Conservation (phyloP, 1,140 invertebrate species). For the Solenopsis invicta region DNA sequence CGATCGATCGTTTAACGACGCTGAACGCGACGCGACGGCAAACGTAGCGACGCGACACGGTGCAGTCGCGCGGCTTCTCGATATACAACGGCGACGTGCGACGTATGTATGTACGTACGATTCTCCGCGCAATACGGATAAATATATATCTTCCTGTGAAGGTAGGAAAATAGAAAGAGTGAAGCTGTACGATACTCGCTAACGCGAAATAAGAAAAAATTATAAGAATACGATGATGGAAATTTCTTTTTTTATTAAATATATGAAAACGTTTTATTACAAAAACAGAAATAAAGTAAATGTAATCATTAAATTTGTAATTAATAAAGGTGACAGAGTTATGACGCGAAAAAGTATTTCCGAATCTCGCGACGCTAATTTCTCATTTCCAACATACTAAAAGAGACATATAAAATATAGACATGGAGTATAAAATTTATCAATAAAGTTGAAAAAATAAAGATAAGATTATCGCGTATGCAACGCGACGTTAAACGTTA, state of each 20-base stretch:
- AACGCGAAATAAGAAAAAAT: neutral
- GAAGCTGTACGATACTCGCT: neutral
- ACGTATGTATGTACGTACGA: too few relatives aligned
- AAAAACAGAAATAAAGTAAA: too few relatives aligned
- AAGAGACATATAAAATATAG: neutral
- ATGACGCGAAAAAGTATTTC: too few relatives aligned
- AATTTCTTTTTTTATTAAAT: too few relatives aligned
- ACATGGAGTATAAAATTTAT: neutral
- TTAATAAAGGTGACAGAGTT: too few relatives aligned
- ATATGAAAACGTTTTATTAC: too few relatives aligned
- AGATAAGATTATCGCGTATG: neutral
- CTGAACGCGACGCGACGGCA: neutral
- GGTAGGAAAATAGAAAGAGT: neutral
- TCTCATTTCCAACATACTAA: too few relatives aligned
- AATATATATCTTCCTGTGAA: neutral
- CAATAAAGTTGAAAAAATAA: too few relatives aligned
- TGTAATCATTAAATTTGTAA: too few relatives aligned
- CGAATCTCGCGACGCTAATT: too few relatives aligned
- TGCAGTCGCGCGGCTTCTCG: slow-evolving; percentile 46
- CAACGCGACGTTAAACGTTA: neutral
- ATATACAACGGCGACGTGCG: neutral
- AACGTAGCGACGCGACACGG: neutral
- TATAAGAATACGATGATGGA: too few relatives aligned
- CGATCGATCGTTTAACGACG: slow-evolving; percentile 40
- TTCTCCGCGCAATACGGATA: slow-evolving; percentile 6